Base-by-base conservation (phyloP, 1,140 invertebrate species). In the Hestina assimilis region DNA sequence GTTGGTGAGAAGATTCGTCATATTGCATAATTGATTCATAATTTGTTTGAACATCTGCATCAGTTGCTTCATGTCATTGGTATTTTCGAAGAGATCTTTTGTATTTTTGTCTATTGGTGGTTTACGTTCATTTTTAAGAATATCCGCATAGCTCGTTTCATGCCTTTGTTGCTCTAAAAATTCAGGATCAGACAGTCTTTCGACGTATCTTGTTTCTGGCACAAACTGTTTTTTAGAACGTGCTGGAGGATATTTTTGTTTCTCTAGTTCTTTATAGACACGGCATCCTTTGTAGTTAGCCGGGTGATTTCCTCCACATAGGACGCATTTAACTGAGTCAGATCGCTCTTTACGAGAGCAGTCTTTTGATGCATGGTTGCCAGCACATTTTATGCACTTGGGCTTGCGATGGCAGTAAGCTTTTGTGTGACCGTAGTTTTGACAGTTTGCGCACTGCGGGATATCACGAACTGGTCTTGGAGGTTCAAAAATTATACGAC, bases 311-410 rank as follows among this genome's bases (percentile, higher is more conserved):
- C 47, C 53, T 2, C 57, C 42, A 14, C 59, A 62, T 0, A 47
- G 33, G 7, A 48, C n/a, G n/a, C 61, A 63, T 55, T 63, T 59
- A 1, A 58, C 47, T 7, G 8, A 9, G 9, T 28, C 15, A 0
- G 48, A 42, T 26, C 26, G 4, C 28, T n/a, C 35, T 54, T 50
- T 63, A 1, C 42, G 17, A 9, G 12, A 0, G 15, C 70, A 79
- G 0, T 55, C 8, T 1, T 11, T 5, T 0, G 64, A 55, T 0
- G 17, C 8, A 23, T 79, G 73, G 2, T 58, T 12, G 7, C 60
- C 75, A 4, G 76, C 70, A 46, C 80, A 85, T 43, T 75, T 80
- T 0, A 81, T 66, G 24, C 76, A 80, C 51, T 58, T 63, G 0
- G 69, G 60, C 5, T 41, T 29, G n/a, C 63, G 50, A n/a, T 14